Conservation (phyloP, 2,113 vertebrate species). For the Myxocyprinus asiaticus region DNA sequence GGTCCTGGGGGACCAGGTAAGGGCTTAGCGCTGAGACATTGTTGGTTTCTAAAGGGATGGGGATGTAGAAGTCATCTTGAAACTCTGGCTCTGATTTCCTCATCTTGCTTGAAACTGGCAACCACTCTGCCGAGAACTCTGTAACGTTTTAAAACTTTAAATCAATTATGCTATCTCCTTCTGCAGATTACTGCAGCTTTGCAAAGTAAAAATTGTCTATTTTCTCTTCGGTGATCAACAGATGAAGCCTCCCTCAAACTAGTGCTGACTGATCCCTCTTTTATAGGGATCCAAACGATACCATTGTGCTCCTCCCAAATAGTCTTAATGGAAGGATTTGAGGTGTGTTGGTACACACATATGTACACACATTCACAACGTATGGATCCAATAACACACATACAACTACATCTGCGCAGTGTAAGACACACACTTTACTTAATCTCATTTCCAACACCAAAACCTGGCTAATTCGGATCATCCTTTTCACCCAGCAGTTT, state of each 20-base stretch:
- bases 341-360: conserved; percentile 45
- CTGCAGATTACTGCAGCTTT: neutral
- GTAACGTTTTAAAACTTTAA: too few relatives aligned
- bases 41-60: conserved; percentile 68
- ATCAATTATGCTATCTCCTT: neutral
- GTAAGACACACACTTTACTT: conserved; percentile 30
- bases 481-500: conserved; percentile 55
- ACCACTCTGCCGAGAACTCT: neutral
- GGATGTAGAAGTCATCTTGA: conserved; percentile 77
- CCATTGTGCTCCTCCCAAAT: conserved; percentile 54
- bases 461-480: conserved; percentile 60
- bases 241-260: conserved; percentile 20
- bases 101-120: conserved; percentile 57
- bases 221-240: neutral
- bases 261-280: conserved; percentile 36
- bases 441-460: conserved; percentile 35
- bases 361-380: conserved; percentile 11
- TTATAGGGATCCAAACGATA: conserved; percentile 62
- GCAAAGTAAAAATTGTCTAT: neutral
- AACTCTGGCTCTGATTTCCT: conserved; percentile 61
- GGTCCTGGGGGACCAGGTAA: conserved; percentile 79
- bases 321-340: conserved; percentile 57
- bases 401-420: neutral
- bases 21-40: conserved; percentile 74
- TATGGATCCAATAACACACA: neutral